These are phyloP conservation scores for Falco rusticolus DNA, from an alignment of 2,797 vertebrate genomes.

Conservation along the genomic window DNA sequence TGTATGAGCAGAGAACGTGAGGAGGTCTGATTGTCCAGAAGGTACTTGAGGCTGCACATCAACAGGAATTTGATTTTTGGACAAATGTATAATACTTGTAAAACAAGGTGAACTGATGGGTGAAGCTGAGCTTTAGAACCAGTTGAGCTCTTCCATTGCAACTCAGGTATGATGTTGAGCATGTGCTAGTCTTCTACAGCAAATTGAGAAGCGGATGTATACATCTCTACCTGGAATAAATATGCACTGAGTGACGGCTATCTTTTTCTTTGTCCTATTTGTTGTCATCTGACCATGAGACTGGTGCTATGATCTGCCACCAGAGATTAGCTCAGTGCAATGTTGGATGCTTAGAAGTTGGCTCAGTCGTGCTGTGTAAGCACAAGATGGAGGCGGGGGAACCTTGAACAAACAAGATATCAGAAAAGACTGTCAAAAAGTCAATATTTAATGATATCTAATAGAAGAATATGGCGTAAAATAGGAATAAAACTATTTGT, in stretches of 20 bases:
- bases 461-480: background rate
- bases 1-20: background rate
- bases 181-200: background rate
- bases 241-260: background rate
- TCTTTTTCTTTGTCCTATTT: background rate
- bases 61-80: background rate
- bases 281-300: background rate
- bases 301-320: too few species aligned
- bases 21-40: background rate
- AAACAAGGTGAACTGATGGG: background rate
- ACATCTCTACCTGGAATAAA: background rate
- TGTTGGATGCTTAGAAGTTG: fast-evolving
- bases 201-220: background rate
- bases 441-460: background rate
- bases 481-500: background rate
- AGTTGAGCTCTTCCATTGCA: background rate
- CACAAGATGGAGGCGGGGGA: fast-evolving
- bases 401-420: background rate
- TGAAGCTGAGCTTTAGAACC: background rate
- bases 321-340: background rate
- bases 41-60: background rate
- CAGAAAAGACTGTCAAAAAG: background rate
- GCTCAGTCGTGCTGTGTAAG: background rate
- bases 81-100: background rate
- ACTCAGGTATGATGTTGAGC: background rate